Percentiles rank a stretch among this genome's conserved stretches.
These are phyloP conservation scores for Cenopis cana DNA, from an alignment of 2,888 invertebrate species.

Conservation along the genomic window DNA sequence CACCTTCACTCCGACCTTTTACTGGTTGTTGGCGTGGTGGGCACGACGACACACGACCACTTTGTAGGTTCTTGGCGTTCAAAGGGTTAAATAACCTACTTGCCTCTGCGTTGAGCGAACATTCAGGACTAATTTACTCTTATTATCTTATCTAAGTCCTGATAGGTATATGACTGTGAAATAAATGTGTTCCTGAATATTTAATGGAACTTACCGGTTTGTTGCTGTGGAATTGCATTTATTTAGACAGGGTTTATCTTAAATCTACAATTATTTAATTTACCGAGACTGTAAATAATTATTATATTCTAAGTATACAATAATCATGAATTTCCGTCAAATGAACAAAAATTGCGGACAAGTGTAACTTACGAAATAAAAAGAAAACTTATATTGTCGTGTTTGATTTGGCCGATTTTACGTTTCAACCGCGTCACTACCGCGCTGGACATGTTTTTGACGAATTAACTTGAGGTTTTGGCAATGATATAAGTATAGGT, in stretches of 20 bases:
- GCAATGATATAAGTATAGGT: too few relatives aligned
- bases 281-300: background rate
- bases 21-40: too few relatives aligned
- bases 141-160: too few relatives aligned
- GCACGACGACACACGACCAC: too few relatives aligned
- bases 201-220: background rate
- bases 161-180: background rate
- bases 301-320: background rate
- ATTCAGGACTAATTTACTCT: too few relatives aligned
- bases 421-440: too few relatives aligned
- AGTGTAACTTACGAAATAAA: background rate
- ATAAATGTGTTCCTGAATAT: conserved; percentile 11
- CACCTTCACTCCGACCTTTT: too few relatives aligned
- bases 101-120: too few relatives aligned
- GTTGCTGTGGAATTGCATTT: background rate
- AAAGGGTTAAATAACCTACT: too few relatives aligned
- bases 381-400: background rate
- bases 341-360: background rate
- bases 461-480: too few relatives aligned
- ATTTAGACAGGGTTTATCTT: conserved; percentile 10
- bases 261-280: conserved; percentile 2
- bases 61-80: too few relatives aligned
- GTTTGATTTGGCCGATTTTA: background rate
- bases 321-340: background rate
- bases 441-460: too few relatives aligned